Conservation (phyloP, 2,797 vertebrate genomes). For the Rhinella marina region DNA sequence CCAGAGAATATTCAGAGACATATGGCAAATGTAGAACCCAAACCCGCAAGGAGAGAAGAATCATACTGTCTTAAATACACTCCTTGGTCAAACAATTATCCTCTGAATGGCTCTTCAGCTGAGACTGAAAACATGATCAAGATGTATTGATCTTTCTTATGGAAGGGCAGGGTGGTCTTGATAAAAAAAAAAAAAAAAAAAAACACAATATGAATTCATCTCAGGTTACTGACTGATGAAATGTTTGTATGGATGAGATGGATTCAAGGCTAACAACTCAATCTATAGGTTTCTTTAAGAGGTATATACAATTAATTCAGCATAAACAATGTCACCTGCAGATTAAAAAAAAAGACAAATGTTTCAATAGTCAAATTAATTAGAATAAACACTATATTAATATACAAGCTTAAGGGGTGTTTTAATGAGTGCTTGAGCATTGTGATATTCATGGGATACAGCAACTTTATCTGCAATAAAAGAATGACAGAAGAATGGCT, state of each 20-base stretch:
- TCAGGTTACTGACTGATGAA: background rate
- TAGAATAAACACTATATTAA: background rate
- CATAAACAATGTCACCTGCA: background rate
- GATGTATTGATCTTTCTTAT: background rate
- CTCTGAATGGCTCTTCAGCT: background rate
- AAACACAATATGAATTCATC: background rate
- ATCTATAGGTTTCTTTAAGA: background rate
- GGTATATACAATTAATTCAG: background rate
- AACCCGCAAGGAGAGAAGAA: background rate
- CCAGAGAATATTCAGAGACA: too few relatives aligned
- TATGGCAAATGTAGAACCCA: background rate
- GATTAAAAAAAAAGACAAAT: background rate
- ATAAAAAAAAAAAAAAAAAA: background rate
- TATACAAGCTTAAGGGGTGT: background rate
- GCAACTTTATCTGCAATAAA: background rate
- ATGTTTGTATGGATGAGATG: background rate
- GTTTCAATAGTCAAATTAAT: background rate
- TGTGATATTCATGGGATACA: background rate
- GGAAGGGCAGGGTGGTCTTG: background rate
- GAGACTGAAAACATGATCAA: background rate
- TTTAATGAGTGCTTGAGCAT: background rate
- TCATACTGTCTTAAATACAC: background rate
- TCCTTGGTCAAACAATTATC: background rate
- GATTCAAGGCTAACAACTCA: background rate
- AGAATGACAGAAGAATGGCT: background rate